Evolutionary conservation across 1,140 invertebrate genomes (phyloP), one percentile per base, ranked within the genome.

Genomic region (Metopolophium dirhodum): DNA sequence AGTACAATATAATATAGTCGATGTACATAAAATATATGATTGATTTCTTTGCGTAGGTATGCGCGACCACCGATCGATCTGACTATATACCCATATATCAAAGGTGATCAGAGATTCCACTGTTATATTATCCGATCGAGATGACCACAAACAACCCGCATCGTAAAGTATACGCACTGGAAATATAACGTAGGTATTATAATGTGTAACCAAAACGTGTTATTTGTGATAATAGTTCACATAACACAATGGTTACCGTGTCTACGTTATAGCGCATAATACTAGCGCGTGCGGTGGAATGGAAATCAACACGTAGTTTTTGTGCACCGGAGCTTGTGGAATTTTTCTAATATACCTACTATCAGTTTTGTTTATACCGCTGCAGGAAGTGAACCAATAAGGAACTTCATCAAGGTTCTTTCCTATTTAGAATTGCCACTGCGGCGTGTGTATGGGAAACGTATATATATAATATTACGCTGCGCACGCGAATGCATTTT

Each of bases 321-420:
- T 22, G 18, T 23, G 47, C 7, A 11, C 47, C 87, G n/a, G 87
- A 41, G n/a, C 35, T 68, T 68, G 18, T 45, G 37, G 57, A 68
- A 90, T 90, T 93, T 57, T 92, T 45, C 91, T 45, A 57, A 57
- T 23, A 82, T 14, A 41, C 41, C 41, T 41, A 41, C 68, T 57
- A 54, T 54, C 37, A 51, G 91, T 93, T 93, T 93, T 83, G 49
- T 93, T 86, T 86, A 77, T 7, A 22, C 90, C 47, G 37, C 47
- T 91, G 68, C 82, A 93, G 91, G 91, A 93, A 93, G 82, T 86
- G 11, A 93, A 86, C 82, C 82, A 93, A 93, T 93, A 93, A 93
- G 91, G 91, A 93, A 93, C 91, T 93, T 20, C 47, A 45, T 82
- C 91, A 93, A 93, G 91, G 91, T 93, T 51, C 49, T 85, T 93